Percentiles rank a stretch among this genome's conserved stretches.
These are phyloP conservation scores for Galerucella calmariensis DNA, from an alignment of 2,888 invertebrate species.

Conservation along the genomic window DNA sequence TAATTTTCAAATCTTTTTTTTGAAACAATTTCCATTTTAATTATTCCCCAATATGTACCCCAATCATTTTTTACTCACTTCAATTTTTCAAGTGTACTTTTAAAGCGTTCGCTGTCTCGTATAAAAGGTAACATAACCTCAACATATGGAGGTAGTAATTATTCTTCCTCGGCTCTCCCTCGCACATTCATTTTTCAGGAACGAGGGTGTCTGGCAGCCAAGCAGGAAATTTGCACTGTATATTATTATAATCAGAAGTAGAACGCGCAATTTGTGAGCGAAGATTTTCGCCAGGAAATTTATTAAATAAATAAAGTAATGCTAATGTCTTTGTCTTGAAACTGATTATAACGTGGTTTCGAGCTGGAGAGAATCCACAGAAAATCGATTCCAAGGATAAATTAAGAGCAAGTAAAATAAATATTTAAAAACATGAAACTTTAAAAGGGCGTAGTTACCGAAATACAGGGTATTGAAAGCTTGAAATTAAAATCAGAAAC, in stretches of 20 bases:
- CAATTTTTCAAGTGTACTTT: neutral
- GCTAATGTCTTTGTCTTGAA: neutral
- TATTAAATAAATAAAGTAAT: neutral
- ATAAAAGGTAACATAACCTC: neutral
- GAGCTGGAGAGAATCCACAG: neutral
- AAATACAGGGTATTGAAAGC: too few species aligned
- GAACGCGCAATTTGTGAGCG: slow-evolving; percentile 5
- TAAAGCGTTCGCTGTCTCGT: neutral
- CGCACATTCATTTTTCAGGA: slow-evolving; percentile 11
- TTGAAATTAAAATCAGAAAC: too few species aligned
- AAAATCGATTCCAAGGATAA: neutral
- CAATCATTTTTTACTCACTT: too few species aligned
- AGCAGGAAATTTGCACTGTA: slow-evolving; percentile 15
- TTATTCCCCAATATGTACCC: too few species aligned
- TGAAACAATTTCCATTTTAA: too few species aligned
- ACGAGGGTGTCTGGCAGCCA: neutral
- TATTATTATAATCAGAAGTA: slow-evolving; percentile 13
- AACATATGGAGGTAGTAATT: neutral
- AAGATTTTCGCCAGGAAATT: neutral
- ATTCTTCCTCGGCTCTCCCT: neutral
- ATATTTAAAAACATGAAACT: too few species aligned
- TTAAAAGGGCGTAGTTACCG: too few species aligned
- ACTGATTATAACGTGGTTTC: neutral
- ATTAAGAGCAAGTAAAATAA: too few species aligned
- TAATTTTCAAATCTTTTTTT: too few species aligned